phyloP scores from a whole-genome alignment of 2,888 invertebrate species.

The Hymenopus coronatus region DNA sequence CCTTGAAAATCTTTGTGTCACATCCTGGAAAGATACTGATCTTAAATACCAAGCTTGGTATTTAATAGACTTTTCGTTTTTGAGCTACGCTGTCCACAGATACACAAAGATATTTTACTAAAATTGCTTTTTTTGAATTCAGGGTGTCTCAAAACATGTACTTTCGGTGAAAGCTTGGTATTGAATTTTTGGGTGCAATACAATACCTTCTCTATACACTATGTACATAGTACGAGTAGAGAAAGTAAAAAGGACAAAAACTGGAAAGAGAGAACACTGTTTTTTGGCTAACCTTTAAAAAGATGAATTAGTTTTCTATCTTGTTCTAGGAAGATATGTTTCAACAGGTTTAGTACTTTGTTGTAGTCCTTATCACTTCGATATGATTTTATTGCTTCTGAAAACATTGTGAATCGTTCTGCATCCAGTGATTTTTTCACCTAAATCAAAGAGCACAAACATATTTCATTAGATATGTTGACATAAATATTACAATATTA shows the following conservation, averaged over 20 bases:
- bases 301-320: not conserved
- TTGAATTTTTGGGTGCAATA: too few species aligned
- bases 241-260: not conserved
- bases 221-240: not conserved
- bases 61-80: too few species aligned
- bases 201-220: rapidly evolving
- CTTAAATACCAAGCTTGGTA: too few species aligned
- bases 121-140: too few species aligned
- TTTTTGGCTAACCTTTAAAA: not conserved
- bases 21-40: too few species aligned
- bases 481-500: not conserved
- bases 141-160: too few species aligned
- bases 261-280: too few species aligned
- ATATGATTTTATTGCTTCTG: not conserved
- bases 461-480: not conserved
- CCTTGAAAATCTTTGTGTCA: too few species aligned
- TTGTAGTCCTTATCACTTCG: not conserved
- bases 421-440: conserved; percentile 1
- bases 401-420: not conserved
- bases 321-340: not conserved
- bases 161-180: too few species aligned
- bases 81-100: too few species aligned
- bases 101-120: too few species aligned
- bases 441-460: not conserved
- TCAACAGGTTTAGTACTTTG: not conserved